Conservation (phyloP, 92 coral and sea anemone genomes). For the Parazoanthus atlanticus region DNA sequence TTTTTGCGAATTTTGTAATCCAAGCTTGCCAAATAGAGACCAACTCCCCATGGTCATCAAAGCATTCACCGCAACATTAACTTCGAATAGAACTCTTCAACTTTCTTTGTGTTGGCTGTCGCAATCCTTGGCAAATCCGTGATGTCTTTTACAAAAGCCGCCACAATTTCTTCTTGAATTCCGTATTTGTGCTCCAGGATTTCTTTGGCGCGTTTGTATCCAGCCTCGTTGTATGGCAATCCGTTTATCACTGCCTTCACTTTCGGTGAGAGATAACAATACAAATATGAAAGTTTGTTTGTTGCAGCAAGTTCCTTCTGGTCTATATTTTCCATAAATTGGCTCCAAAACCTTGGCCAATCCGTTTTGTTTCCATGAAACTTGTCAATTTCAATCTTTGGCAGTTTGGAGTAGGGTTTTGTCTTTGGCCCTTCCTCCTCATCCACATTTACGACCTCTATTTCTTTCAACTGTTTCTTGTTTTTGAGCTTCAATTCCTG, state of each 20-base stretch:
- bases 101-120: neutral
- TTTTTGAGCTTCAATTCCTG: neutral
- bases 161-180: conserved; percentile 33
- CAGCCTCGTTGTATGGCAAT: neutral
- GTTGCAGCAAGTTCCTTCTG: neutral
- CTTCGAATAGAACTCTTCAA: conserved; percentile 1
- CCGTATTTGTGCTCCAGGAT: conserved; percentile 18
- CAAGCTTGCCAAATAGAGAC: too few relatives aligned
- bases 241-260: conserved; percentile 1
- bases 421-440: conserved; percentile 9
- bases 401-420: neutral
- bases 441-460: neutral
- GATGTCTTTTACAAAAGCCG: conserved; percentile 2
- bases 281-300: neutral
- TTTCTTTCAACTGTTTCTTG: conserved; percentile 7
- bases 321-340: neutral
- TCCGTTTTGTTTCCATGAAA: neutral
- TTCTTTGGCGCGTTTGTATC: neutral
- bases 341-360: conserved; percentile 14
- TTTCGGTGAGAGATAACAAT: neutral
- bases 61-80: conserved; percentile 25
- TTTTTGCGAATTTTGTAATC: too few relatives aligned
- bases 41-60: too few relatives aligned
- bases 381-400: too few relatives aligned
- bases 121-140: conserved; percentile 13